Base-by-base conservation (phyloP, 2,113 vertebrate genomes). In the Euleptes europaea region DNA sequence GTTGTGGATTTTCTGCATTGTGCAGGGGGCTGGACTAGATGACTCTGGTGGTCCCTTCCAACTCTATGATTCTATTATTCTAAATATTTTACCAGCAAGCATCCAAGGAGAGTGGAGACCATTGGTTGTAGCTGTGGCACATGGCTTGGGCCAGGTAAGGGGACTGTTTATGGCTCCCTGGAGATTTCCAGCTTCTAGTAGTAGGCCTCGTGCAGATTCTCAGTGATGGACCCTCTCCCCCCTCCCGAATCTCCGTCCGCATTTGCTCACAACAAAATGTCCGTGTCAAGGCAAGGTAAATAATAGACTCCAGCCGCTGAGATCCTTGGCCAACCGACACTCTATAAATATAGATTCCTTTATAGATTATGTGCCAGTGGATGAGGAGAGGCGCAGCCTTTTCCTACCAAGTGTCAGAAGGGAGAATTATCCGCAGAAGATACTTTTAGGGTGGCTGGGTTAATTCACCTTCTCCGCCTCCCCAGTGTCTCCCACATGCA, bases 271-370 rank as follows among this genome's bases (percentile, higher is more conserved):
- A 40, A 71, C 35, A 9, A 71, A 63, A 82, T 71, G 80, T 82
- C 80, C 3, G 17, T 82, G 80, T 82, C 80, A 72, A 35, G 15
- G 49, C 80, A 57, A 13, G 35, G 67, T 72, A 82, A 82, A 82
- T 82, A 72, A 82, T 72, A 82, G 80, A 82, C 80, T 82, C 80
- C 49, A 28, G 80, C n/a, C 21, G 47, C 80, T 42, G 80, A 60
- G 80, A 72, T 72, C 54, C 49, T 71, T 72, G 80, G 80, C 33
- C 47, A 72, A 71, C 80, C 80, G 19, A 72, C 80, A 82, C 80
- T 82, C 80, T 82, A 82, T 82, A 82, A 82, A 82, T 82, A 82
- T 82, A 82, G 80, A 82, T 82, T 82, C 12, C 69, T 10, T 31
- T 82, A 82, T 82, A 72, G 80, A 82, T 82, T 82, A 82, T 82